Evolutionary conservation across 2,888 invertebrate species (phyloP).

Genomic region (Therioaphis trifolii): DNA sequence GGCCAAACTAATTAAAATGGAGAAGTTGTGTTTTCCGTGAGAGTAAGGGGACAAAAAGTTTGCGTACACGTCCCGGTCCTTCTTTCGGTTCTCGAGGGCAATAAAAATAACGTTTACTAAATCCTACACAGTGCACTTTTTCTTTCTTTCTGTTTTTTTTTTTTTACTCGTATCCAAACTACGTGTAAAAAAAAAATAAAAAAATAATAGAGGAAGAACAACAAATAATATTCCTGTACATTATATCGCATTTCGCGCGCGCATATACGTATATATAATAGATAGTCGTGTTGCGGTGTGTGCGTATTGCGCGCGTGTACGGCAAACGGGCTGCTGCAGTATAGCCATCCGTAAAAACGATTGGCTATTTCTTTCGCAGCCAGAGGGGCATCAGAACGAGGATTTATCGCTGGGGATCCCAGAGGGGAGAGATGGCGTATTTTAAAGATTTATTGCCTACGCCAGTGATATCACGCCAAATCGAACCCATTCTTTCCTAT

Average conservation of each 20-base stretch:
- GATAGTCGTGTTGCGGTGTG: not conserved
- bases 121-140: constrained; percentile 6
- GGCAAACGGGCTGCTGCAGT: not conserved
- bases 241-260: constrained; percentile 25
- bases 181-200: not conserved
- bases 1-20: constrained; percentile 61
- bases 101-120: constrained; percentile 54
- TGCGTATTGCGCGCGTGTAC: not conserved
- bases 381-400: constrained; percentile 57
- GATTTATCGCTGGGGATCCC: constrained; percentile 54
- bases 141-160: not conserved
- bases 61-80: constrained; percentile 24
- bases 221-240: constrained; percentile 1
- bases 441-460: constrained; percentile 61
- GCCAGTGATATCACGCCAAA: constrained; percentile 58
- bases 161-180: not conserved
- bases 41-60: constrained; percentile 50
- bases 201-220: not conserved
- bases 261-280: too few species aligned
- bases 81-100: constrained; percentile 22
- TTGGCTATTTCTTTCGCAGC: constrained; percentile 58
- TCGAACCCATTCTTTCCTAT: constrained; percentile 60
- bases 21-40: constrained; percentile 56
- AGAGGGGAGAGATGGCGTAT: constrained; percentile 61
- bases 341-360: constrained; percentile 60